Base-by-base conservation (phyloP, 1,140 invertebrate genomes). In the Pogonomyrmex barbatus region DNA sequence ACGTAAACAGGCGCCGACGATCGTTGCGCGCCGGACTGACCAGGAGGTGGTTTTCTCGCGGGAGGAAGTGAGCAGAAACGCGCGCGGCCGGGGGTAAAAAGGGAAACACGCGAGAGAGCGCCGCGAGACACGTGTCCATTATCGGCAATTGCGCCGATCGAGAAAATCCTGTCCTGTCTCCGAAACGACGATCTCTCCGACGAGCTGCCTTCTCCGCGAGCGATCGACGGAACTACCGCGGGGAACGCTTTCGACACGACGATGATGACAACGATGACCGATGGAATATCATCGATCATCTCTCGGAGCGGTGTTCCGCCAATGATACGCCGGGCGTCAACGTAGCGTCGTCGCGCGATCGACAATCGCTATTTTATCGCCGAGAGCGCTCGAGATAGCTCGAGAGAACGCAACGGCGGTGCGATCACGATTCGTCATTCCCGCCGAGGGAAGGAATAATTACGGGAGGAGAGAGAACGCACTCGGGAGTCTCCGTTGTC, bases 281-380 rank as follows among this genome's bases (percentile, higher is more conserved):
- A 86, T 88, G 58, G 36, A 17, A 10, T 12, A 24, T 9, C 24
- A 39, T 62, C 75, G 47, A 56, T 68, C 81, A 62, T 39, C 60
- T 70, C 63, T 65, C 45, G 39, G 73, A 42, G 12, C 24, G n/a
- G 8, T 47, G 33, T 39, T 12, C 52, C 54, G 17, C 50, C 70
- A 50, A 63, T 50, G 83, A 77, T 24, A 9, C 47, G 65, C 30
- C 62, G 30, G 4, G 58, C 54, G 33, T 58, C 76, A 42, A 14
- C 47, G 17, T 45, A 17, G 42, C 50, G n/a, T 45, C 52, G 33
- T 68, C 65, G 68, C 62, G 82, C 68, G 78, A 87, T 90, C 76
- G 76, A 33, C 62, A 65, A 24, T 81, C 60, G 36, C n/a, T 10
- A 52, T 17, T 81, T 90, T 88, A 87, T 90, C 88, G 65, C 62